These are phyloP conservation scores for Callyntrura sp. DNA, from an alignment of 2,888 invertebrate genomes.

Conservation along the genomic window DNA sequence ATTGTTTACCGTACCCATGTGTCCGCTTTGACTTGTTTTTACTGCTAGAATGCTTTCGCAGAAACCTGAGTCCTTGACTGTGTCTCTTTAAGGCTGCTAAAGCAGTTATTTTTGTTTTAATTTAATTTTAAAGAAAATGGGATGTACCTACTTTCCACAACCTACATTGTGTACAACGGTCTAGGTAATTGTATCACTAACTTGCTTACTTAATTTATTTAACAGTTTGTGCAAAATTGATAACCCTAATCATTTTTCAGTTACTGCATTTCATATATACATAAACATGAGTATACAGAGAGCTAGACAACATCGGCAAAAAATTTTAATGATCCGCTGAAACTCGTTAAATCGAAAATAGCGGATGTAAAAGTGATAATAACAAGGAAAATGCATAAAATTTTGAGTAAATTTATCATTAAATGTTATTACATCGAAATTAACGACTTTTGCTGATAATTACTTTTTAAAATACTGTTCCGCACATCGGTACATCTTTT, in stretches of 20 bases:
- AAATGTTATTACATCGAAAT: constrained; percentile 1
- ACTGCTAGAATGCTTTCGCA: too few relatives aligned
- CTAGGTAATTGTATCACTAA: neutral
- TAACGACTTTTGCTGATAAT: neutral
- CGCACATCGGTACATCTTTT: neutral
- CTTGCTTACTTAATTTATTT: neutral
- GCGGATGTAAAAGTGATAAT: constrained; percentile 25
- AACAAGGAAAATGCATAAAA: neutral
- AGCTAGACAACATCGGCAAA: neutral
- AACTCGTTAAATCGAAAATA: neutral
- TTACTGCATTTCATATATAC: neutral
- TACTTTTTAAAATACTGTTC: neutral
- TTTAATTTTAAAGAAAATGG: too few relatives aligned
- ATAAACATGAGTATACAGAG: neutral
- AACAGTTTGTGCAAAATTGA: neutral
- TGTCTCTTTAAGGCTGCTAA: too few relatives aligned
- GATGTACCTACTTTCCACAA: neutral
- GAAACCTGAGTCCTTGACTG: too few relatives aligned
- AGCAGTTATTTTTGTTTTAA: too few relatives aligned
- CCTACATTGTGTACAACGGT: neutral
- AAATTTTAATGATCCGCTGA: neutral
- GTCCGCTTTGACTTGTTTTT: too few relatives aligned
- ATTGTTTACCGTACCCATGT: too few relatives aligned
- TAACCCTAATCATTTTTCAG: neutral
- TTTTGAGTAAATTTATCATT: constrained; percentile 4